phyloP scores from a whole-genome alignment of 1,140 invertebrate species.

The Drosophila malerkotliana region DNA sequence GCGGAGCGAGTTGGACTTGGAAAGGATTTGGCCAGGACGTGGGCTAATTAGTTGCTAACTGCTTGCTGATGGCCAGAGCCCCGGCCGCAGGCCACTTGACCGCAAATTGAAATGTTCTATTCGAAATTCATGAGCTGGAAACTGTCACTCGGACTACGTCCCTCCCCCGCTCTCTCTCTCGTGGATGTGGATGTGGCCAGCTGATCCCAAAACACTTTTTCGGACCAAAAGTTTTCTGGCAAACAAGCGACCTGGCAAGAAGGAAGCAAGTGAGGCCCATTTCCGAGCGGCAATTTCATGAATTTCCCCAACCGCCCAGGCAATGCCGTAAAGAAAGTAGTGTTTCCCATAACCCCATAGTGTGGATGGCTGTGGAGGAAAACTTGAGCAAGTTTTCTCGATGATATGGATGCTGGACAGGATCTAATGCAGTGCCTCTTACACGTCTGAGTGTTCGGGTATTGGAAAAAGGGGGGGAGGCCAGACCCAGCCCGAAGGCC shows the following conservation, averaged over 20 bases:
- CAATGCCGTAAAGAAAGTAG: conserved; percentile 61
- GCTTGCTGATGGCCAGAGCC: conserved; percentile 26
- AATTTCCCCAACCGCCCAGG: conserved; percentile 40
- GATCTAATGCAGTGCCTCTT: no score
- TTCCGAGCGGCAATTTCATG: conserved; percentile 43
- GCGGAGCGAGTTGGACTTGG: background rate
- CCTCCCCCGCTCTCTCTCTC: no score
- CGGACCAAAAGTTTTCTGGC: conserved; percentile 26
- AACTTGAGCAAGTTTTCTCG: conserved; percentile 20
- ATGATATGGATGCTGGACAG: background rate
- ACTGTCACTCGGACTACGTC: background rate
- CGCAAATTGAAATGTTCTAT: conserved; percentile 44
- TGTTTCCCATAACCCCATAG: background rate
- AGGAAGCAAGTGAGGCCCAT: conserved; percentile 28
- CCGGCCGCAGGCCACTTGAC: conserved; percentile 28
- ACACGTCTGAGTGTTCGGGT: conserved; percentile 50
- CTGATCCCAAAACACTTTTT: conserved; percentile 48
- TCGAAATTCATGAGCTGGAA: conserved; percentile 39
- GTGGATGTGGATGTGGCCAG: background rate
- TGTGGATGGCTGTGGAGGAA: background rate
- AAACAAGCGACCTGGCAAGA: background rate
- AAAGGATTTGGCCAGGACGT: conserved; percentile 28
- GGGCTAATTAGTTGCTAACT: conserved; percentile 60
- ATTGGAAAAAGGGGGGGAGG: conserved; percentile 29
- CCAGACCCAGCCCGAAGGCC: conserved; percentile 13